These are phyloP conservation scores for Dioctria linearis DNA, from an alignment of 2,888 invertebrate species.

Conservation along the genomic window DNA sequence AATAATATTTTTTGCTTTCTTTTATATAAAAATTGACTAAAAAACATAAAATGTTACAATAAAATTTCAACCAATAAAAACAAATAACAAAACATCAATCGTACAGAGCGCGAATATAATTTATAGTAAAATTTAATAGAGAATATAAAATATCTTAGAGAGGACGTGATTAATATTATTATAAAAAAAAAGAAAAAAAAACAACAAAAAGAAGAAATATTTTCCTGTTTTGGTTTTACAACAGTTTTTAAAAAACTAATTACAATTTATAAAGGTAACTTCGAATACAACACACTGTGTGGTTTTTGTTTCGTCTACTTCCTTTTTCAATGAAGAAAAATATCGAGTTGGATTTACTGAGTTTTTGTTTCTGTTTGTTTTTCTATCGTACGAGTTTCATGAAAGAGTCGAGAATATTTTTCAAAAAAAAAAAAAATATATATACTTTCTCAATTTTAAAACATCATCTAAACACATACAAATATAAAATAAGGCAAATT, in stretches of 20 bases:
- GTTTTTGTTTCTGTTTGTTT: not conserved
- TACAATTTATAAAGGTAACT: slow-evolving; percentile 39
- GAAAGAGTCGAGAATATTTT: not conserved
- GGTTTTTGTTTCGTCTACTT: not conserved
- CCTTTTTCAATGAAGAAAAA: not conserved
- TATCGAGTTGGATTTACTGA: slow-evolving; percentile 5
- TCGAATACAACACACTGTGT: slow-evolving; percentile 28
- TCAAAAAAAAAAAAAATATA: not conserved
- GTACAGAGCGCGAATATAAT: slow-evolving; percentile 22
- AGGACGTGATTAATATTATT: slow-evolving; percentile 17
- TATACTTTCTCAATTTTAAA: not conserved
- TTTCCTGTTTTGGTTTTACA: slow-evolving; percentile 5
- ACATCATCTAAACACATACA: slow-evolving; percentile 30
- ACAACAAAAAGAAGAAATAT: no score
- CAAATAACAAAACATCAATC: slow-evolving; percentile 44
- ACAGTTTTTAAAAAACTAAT: slow-evolving; percentile 16
- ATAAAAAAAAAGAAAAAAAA: no score
- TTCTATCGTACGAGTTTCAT: not conserved
- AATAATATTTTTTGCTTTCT: slow-evolving; percentile 19
- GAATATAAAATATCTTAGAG: slow-evolving; percentile 25
- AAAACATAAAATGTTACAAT: slow-evolving; percentile 44
- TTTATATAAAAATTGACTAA: slow-evolving; percentile 43
- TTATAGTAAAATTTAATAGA: slow-evolving; percentile 48
- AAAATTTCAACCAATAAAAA: slow-evolving; percentile 50
- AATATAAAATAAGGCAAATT: slow-evolving; percentile 35